Evolutionary conservation across 2,888 invertebrate genomes (phyloP), one percentile per base, ranked within the genome.

Genomic region (Hyles lineata): DNA sequence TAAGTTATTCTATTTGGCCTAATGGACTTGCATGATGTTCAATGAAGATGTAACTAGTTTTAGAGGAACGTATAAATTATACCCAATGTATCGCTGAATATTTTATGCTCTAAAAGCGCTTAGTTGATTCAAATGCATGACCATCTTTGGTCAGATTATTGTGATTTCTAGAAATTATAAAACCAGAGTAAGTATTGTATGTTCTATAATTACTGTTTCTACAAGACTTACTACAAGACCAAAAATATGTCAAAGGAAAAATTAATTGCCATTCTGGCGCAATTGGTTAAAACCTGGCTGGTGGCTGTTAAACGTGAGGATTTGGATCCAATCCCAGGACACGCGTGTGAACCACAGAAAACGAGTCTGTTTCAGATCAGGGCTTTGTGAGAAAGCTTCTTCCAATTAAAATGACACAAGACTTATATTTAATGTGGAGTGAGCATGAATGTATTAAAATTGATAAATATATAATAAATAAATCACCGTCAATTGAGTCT

Each of bases 1-100:
- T 29, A 43, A 72, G 63, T 58, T 72, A 58, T 72, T 72, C 63
- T 72, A 72, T 72, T 72, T 72, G 67, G 63, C 43, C 67, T 72
- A 72, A 72, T 72, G 72, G 63, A 67, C 58, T 67, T 67, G 50
- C 67, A 67, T 67, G 21, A 50, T 43, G 50, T 23, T 67, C 23
- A 43, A 67, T 67, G 67, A 67, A 67, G 67, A 67, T 50, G 67
- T 67, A 67, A 43, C 67, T 67, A 21, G 67, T 67, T 43, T 67
- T 23, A 67, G 50, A 50, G 23, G 50, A 67, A 50, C 17, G 67
- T 9, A 67, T 67, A 50, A 67, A 50, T 50, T 67, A 63, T 63
- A 23, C 60, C 25, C 21, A 50, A 23, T 23, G 23, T 50, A 50
- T 50, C 67, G 21, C 21, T 63, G 50, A 50, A 50, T 67, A 21